Evolutionary conservation across 2,113 vertebrate genomes (phyloP).

Genomic region (Carassius auratus): DNA sequence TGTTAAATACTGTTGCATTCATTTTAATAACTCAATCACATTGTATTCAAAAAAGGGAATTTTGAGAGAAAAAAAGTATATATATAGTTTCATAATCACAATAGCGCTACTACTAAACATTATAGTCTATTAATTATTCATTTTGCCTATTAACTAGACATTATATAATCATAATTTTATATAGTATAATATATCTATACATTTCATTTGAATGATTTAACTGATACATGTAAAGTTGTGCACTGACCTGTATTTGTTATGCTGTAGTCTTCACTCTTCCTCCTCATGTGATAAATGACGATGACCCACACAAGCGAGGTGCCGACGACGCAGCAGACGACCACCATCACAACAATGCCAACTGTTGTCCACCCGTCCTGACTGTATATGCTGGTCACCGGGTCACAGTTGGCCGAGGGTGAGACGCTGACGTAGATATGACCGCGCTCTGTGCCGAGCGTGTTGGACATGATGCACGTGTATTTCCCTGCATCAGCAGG

Average conservation of each 20-base stretch:
- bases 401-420: conserved; percentile 90
- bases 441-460: conserved; percentile 90
- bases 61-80: no score
- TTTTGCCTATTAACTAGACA: background rate
- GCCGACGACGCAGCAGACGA: conserved; percentile 98
- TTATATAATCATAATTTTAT: background rate
- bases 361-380: conserved; percentile 93
- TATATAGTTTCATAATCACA: background rate
- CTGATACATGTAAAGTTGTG: background rate
- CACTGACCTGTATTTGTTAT: conserved; percentile 89
- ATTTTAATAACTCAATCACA: no score
- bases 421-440: conserved; percentile 87
- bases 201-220: background rate
- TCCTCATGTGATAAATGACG: conserved; percentile 97
- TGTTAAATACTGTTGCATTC: no score
- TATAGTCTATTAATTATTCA: background rate
- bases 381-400: conserved; percentile 74
- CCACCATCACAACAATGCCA: conserved; percentile 95
- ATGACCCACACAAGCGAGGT: conserved; percentile 98
- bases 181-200: background rate
- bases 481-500: conserved; percentile 90
- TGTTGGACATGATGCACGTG: conserved; percentile 97
- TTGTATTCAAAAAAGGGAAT: no score
- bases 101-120: background rate
- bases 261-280: conserved; percentile 89